Evolutionary conservation across 2,113 vertebrate species (phyloP).

Genomic region (Uropsilus gracilis): DNA sequence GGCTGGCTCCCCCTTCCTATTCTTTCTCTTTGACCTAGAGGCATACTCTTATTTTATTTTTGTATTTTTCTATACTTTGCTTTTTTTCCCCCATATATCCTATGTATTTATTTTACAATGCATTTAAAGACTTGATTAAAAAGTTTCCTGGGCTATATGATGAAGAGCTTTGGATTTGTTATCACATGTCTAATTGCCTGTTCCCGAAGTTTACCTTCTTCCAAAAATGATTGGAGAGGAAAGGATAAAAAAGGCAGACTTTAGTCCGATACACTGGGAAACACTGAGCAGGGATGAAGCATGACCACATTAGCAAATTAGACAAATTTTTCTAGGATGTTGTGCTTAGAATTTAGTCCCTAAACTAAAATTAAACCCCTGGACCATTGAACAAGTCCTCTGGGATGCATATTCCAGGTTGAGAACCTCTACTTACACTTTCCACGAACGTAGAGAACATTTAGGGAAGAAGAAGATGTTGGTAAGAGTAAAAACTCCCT

Average conservation of each 20-base stretch:
- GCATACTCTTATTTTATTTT: neutral
- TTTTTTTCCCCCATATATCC: neutral
- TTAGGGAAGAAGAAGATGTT: too few relatives aligned
- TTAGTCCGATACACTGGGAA: neutral
- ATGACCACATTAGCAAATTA: neutral
- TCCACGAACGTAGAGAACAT: neutral
- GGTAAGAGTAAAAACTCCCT: neutral
- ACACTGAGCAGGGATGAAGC: neutral
- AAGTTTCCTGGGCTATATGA: neutral
- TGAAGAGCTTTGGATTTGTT: neutral
- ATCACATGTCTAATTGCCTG: neutral
- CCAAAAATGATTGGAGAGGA: neutral
- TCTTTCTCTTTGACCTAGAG: neutral
- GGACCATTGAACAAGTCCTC: neutral
- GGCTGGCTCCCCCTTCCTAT: neutral
- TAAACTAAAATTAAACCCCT: neutral
- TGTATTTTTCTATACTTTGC: neutral
- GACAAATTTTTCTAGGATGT: neutral
- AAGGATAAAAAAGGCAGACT: neutral
- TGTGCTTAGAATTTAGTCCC: neutral
- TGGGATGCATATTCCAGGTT: neutral
- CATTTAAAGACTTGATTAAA: neutral
- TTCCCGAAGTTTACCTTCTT: neutral
- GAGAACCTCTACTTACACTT: neutral
- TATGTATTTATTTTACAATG: slow-evolving; percentile 5